Base-by-base conservation (phyloP, 2,888 invertebrate genomes). In the Trichacis sp. region DNA sequence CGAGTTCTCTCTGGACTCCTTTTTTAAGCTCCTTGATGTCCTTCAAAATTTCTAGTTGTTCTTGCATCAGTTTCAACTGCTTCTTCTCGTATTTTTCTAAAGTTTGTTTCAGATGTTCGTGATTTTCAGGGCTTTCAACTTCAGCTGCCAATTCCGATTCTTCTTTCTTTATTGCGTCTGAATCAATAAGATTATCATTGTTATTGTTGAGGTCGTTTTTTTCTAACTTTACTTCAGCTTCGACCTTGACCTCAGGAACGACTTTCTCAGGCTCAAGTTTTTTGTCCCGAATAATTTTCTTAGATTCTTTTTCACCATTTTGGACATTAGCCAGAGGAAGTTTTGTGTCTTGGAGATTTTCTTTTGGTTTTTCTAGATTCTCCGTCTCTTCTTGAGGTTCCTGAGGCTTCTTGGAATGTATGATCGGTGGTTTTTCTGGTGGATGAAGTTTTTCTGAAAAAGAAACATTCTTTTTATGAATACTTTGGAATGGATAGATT, bases 41-140 rank as follows among this genome's bases (percentile, higher is more conserved):
- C 65, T 88, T 85, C 45, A 91, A 78, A 60, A 91, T 86, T 76
- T 89, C 87, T 71, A 90, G 89, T 73, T 91, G 90, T 76, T 92
- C 89, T 71, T 90, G 87, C 29, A 92, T 86, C 64, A 92, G 82
- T 78, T 91, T 88, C 73, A 89, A 87, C 74, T 91, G 90, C 76
- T 90, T 90, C 77, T 89, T 87, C 58, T 90, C 89, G 69, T 92
- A 90, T 76, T 90, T 88, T 80, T 91, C 89, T 12, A 92, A 86
- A 14, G 89, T 89, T 52, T 78, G 73, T 36, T 70, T 68, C 1
- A 81, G 63, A 40, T 83, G 72, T 30, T 83, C 85, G 62, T 85
- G 82, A 55, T 85, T 83, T 18, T 77, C 74, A 1, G 71, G 74
- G 6, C 80, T 73, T 63, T 80, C 77, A 3, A 76, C 77, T 43